Evolutionary conservation across 2,797 vertebrate species (phyloP).

Genomic region (Peromyscus attwateri): DNA sequence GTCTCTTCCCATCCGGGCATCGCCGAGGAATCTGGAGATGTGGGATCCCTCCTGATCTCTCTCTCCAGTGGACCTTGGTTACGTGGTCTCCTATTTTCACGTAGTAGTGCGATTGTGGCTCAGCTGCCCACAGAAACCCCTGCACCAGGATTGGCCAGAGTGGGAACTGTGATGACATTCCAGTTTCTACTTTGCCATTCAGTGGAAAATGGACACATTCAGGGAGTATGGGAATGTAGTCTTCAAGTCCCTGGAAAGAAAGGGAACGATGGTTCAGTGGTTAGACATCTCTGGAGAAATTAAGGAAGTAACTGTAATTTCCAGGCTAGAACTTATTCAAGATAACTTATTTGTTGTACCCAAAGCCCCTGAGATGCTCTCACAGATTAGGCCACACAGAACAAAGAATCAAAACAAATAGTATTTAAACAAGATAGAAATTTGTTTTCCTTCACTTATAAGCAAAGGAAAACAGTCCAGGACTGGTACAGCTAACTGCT

Average conservation of each 20-base stretch:
- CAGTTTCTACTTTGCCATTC: not conserved
- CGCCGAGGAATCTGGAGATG: not conserved
- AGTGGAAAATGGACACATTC: not conserved
- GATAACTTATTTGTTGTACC: not conserved
- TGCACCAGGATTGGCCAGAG: not conserved
- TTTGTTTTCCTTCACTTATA: slow-evolving; percentile 18
- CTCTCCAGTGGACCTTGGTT: not conserved
- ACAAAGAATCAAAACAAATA: slow-evolving; percentile 28
- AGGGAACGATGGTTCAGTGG: not conserved
- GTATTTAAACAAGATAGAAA: slow-evolving; percentile 46
- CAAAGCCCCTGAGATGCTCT: not conserved
- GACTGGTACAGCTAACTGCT: not conserved
- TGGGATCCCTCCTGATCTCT: not conserved
- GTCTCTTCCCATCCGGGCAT: slow-evolving; percentile 39
- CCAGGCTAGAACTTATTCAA: not conserved
- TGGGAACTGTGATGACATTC: not conserved
- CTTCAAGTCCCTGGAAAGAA: not conserved
- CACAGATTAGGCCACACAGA: not conserved
- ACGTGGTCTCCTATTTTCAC: not conserved
- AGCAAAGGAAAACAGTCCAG: not conserved
- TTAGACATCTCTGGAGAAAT: not conserved
- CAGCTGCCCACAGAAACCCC: not conserved
- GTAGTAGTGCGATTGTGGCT: not conserved
- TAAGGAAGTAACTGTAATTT: not conserved
- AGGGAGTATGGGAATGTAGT: not conserved